Evolutionary conservation across 2,113 vertebrate genomes (phyloP).

Genomic region (Origma solitaria): DNA sequence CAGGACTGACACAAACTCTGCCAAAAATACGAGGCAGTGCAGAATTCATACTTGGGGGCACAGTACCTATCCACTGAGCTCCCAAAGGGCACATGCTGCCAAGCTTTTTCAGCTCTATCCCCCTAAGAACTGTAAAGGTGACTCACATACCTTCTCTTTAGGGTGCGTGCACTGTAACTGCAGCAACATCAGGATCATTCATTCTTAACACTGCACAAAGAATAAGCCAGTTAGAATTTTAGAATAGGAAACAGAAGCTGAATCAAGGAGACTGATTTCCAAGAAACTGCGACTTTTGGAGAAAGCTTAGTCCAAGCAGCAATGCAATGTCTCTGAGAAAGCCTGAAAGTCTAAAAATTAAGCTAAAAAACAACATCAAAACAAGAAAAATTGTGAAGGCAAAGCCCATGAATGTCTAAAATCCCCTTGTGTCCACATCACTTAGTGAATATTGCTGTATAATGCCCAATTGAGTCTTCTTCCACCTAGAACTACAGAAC

Average conservation of each 20-base stretch:
- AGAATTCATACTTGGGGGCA: neutral
- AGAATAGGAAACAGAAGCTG: neutral
- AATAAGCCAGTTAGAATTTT: neutral
- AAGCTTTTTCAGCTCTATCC: neutral
- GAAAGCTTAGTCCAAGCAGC: neutral
- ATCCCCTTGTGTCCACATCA: neutral
- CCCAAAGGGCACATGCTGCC: neutral
- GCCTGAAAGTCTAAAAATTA: neutral
- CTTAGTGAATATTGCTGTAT: neutral
- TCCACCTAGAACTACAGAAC: neutral
- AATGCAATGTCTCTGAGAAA: neutral
- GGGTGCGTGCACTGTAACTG: neutral
- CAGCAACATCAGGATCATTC: neutral
- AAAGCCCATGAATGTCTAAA: neutral
- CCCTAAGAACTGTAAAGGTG: neutral
- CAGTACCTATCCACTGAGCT: neutral
- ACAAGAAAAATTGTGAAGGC: neutral
- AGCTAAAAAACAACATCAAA: neutral
- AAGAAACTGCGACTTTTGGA: neutral
- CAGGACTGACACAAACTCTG: accelerated
- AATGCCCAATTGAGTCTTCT: neutral
- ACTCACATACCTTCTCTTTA: neutral
- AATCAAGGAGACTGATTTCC: neutral
- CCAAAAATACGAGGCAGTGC: accelerated
- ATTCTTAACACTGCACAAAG: neutral